Evolutionary conservation across 2,113 vertebrate species (phyloP).

Genomic region (Acanthochromis polyacanthus): DNA sequence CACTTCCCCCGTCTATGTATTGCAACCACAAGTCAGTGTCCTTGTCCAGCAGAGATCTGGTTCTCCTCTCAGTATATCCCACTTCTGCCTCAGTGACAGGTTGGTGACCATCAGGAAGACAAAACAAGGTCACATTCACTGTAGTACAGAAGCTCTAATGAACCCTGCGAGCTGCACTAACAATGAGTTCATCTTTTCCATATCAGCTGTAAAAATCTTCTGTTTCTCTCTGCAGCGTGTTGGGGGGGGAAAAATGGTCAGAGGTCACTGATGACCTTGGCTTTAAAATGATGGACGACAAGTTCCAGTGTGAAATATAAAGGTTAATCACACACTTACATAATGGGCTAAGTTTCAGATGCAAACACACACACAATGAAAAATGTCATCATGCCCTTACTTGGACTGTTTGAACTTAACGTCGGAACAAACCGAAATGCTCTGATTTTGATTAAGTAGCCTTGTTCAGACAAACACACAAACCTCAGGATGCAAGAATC

Average conservation of each 20-base stretch:
- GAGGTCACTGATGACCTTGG: conserved; percentile 40
- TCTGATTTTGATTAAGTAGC: neutral
- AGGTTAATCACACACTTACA: conserved; percentile 44
- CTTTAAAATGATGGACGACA: conserved; percentile 47
- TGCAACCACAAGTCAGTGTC: neutral
- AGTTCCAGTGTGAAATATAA: conserved; percentile 33
- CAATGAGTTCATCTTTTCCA: conserved; percentile 8
- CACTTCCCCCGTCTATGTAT: neutral
- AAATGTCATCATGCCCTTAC: conserved; percentile 22
- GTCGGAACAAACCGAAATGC: neutral
- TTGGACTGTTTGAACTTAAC: neutral
- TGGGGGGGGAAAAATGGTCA: conserved; percentile 1
- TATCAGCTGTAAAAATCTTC: conserved; percentile 4
- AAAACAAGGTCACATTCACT: conserved; percentile 40
- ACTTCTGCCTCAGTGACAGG: neutral
- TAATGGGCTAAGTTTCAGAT: conserved; percentile 21
- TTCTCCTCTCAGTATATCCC: conserved; percentile 1
- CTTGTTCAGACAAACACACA: neutral
- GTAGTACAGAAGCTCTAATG: conserved; percentile 18
- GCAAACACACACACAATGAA: conserved; percentile 26
- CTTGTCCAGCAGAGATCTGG: neutral
- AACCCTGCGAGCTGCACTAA: neutral
- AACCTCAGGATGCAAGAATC: neutral
- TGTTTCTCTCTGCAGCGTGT: conserved; percentile 12
- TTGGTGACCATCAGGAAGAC: conserved; percentile 1